Evolutionary conservation across 1,140 invertebrate genomes (phyloP), one percentile per base, ranked within the genome.

Genomic region (Drosophila tropicalis): DNA sequence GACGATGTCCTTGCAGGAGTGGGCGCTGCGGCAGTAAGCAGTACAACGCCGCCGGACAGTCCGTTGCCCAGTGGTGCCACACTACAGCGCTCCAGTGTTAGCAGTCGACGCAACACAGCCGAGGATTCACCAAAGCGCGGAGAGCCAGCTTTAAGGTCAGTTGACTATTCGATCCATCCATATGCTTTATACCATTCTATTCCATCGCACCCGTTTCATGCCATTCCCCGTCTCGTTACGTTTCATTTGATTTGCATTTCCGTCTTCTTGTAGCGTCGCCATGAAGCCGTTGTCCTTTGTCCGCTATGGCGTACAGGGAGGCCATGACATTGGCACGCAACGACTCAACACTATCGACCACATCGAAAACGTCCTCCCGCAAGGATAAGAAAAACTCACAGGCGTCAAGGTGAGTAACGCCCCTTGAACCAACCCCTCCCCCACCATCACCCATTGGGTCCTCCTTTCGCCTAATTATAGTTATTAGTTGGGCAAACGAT

Each of bases 21-120:
- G 79, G 79, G 72, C 40, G 76, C 81, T 56, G 86, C 70, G 36
- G 72, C 82, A 25, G 76, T 72, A 5, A 81, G 84, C 77, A 91
- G 79, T 70, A 81, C 76, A 67, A 84, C 90, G 65, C 93, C 93
- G 17, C 93, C 93, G 17, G 93, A 93, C n/a, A 94, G 94, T 74
- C 94, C 94, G 32, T 72, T 91, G 41, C 81, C 90, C 68, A 92
- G 91, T 67, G 90, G 90, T 54, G 79, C 85, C 55, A 92, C 87
- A 29, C 64, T 90, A 19, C 90, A 91, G 62, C 87, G 85, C 5
- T 82, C 89, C 40, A 92, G 90, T 71, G 83, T 92, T 25, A 92
- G 90, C 78, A 90, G 87, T 62, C 75, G 87, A 1, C 76, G 87
- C 67, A 78, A 81, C 34, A 80, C 84, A 7, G 81, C 77, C 70